Base-by-base conservation (phyloP, 2,113 vertebrate species). In the Lagopus muta region DNA sequence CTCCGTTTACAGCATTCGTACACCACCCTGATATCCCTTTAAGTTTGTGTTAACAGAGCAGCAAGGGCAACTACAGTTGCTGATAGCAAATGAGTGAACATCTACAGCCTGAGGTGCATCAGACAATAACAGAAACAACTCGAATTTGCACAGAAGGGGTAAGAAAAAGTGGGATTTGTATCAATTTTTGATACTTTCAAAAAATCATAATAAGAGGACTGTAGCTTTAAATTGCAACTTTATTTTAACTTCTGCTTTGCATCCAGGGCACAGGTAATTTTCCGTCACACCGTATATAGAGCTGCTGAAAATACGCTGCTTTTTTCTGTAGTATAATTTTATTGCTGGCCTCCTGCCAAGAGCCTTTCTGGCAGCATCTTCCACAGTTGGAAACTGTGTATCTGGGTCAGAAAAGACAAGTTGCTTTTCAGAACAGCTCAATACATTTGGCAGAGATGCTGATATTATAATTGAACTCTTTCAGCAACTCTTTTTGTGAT, bases 361-460 rank as follows among this genome's bases (percentile, higher is more conserved):
- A 95, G 65, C 19, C 92, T 95, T 95, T 96, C 96, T 97, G 94
- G 97, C 95, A 97, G 95, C 92, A 95, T 97, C 95, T 96, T 84
- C 93, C 97, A 94, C 92, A 92, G 96, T 92, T 96, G 96, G 95
- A 97, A 98, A 97, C 93, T 95, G 74, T 97, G 93, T 97, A 98
- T 98, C 94, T 98, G 96, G 97, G 97, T 98, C 98, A 98, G 93
- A 96, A 96, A 93, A 97, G 94, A 97, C 96, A 97, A 97, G 95
- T 78, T 87, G 96, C 96, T 98, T 97, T 97, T 96, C 93, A 97
- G 90, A 96, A 96, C 93, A 95, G 93, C 92, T 97, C 94, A 95
- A 86, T 97, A 95, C 94, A 91, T 96, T 96, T 97, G 95, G 96
- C 97, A 97, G 94, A 96, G 96, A 72, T 90, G 92, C 96, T 95